Base-by-base conservation (phyloP, 2,888 invertebrate genomes). In the Megaustenia siamemsis region DNA sequence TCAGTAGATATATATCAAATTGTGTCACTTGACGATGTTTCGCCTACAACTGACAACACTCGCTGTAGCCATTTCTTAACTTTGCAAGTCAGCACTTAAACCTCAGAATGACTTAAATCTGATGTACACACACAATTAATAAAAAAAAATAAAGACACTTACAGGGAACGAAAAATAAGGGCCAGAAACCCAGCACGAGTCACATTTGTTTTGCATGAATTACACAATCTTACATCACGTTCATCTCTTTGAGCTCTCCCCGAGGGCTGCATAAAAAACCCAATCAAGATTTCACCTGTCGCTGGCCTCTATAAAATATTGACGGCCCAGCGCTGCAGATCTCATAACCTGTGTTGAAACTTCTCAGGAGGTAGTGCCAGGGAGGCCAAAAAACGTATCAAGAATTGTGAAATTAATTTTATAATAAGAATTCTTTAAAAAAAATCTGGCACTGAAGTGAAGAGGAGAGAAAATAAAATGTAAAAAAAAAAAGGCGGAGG, bases 211-310 rank as follows among this genome's bases (percentile, higher is more conserved):
- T n/a, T 12, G 28, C 60, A n/a, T 60, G 28, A 60, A 60, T 28
- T 3, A 60, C n/a, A n/a, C 28, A 28, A 3, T 60, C 28, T 4
- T n/a, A 60, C 5, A 60, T 5, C 60, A 60, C 60, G 28, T 60
- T 6, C 28, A 6, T 28, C 28, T 5, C n/a, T 60, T n/a, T 60
- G 45, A 10, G 45, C 6, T 60, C 60, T 24, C n/a, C 60, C 68
- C 38, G 38, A 21, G 40, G 68, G 21, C 18, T 68, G 18, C 40
- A 38, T 8, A 35, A 40, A 35, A 68, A 68, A 35, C 18, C 68
- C 6, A 68, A 68, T 68, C 68, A 68, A 40, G 68, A 35, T 68
- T 68, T 38, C 38, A 68, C 68, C 68, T 68, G 68, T 40, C 68
- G 68, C 68, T 8, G 38, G 24, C 68, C 1, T 68, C 18, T 38